Base-by-base conservation (phyloP, 2,888 invertebrate genomes). In the Drosophila monieri region DNA sequence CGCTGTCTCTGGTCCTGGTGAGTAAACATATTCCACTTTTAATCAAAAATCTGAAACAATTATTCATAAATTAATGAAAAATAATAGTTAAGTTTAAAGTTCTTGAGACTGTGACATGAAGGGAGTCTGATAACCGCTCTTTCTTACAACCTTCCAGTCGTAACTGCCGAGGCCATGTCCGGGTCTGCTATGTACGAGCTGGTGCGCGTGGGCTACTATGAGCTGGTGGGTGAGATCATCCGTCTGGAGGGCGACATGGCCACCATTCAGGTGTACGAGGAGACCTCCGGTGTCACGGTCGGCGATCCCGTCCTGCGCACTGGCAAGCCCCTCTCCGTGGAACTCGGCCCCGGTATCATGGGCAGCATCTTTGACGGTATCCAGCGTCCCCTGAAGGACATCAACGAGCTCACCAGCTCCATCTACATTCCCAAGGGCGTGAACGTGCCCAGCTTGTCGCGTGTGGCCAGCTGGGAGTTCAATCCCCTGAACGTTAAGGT, bases 101-200 rank as follows among this genome's bases (percentile, higher is more conserved):
- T 18, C 18, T 1, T 18, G 2, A 18, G 2, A 18, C 18, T 18
- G 18, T 18, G 18, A 18, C 18, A 1, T 1, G 18, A 18, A 18
- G 18, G 18, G 18, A 18, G 18, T 18, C 18, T 18, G 18, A 18
- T 14, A 21, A 6, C 8, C 6, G 15, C 15, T n/a, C 21, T 9
- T 46, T 6, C 10, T 37, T 44, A 14, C 8, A 1, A 37, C 14
- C 15, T 90, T 91, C 65, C 91, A 99, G 99, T 99, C 92, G 99
- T 99, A 52, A 99, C 98, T 70, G 99, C 99, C 77, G 98, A 99
- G 92, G 96, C 96, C 92, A 99, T 99, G 99, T 95, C 98, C 68
- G 99, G 99, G 73, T 97, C 99, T 27, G 99, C 99, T 94, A 99
- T 99, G 99, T 99, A 99, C 95, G 99, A 99, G 93, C 92, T 99